Evolutionary conservation across 2,797 vertebrate species (phyloP), one percentile per base, ranked within the genome.

Genomic region (Alosa sapidissima): DNA sequence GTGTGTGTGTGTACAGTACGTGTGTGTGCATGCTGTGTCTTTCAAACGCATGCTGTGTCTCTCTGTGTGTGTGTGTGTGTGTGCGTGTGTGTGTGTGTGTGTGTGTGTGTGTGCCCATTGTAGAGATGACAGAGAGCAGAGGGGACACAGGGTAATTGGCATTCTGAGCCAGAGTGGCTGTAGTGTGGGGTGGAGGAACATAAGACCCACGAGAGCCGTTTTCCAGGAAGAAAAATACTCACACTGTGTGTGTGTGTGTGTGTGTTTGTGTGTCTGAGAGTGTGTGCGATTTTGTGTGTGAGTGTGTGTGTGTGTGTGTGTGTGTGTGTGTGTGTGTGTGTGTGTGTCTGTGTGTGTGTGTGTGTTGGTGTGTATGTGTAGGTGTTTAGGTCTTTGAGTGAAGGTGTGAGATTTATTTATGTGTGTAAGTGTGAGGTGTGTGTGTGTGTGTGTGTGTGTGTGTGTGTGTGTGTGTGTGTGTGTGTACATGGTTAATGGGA

Each of bases 181-280:
- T 16, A 21, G 24, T 78, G 72, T 19, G 72, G 0, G 28, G 11
- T 72, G 72, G 36, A 78, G 4, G 41, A 45, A 78, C 36, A 78
- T 7, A 45, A 55, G 54, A 36, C 72, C 72, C 41, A 47, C 7
- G 24, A 21, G 72, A 7, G 72, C 36, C 41, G 1, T 47, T 78
- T 78, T 28, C 60, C 24, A 78, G 28, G 4, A 41, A 9, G 41
- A 45, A 5, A 16, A 41, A 75, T 45, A 45, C 13, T 16, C 9
- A 36, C n/a, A 36, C 65, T 75, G 33, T 75, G 68, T 75, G 68
- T 72, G 68, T 75, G 68, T 75, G 68, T 72, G 68, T 68, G 65
- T 36, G 68, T 45, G 36, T 75, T 36, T 45, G 16, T 19, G 68
- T 75, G 68, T 75, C 5, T 45, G 24, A 60, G n/a, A 36, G 62